phyloP scores from a whole-genome alignment of 2,113 vertebrate genomes.

The Ceyx melanurus region DNA sequence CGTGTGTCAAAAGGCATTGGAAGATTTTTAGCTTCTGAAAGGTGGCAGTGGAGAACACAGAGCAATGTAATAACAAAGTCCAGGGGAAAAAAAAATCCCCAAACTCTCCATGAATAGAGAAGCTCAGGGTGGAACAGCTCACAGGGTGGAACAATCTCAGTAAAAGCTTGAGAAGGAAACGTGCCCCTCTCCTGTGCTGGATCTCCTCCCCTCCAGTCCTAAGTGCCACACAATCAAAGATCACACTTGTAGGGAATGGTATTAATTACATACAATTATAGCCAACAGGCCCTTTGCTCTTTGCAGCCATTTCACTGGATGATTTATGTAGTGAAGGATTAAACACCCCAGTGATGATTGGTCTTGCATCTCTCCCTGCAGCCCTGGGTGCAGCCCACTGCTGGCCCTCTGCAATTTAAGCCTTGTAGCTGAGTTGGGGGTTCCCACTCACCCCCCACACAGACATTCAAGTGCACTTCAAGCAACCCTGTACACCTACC shows the following conservation, averaged over 20 bases:
- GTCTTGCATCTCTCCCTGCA: neutral
- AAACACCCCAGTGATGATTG: neutral
- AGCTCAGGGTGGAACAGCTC: neutral
- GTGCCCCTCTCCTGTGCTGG: neutral
- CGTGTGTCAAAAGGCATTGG: neutral
- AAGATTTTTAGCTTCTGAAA: neutral
- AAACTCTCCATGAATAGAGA: neutral
- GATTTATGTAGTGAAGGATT: neutral
- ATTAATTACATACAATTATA: neutral
- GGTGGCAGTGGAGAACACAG: neutral
- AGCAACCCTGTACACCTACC: rapidly evolving
- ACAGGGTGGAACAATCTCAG: rapidly evolving
- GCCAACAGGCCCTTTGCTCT: neutral
- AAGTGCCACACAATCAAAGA: neutral
- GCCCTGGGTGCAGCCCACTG: neutral
- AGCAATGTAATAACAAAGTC: neutral
- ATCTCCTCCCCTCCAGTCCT: neutral
- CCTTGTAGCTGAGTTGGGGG: neutral
- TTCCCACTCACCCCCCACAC: neutral
- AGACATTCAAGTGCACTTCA: too few species aligned
- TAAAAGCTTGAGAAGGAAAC: neutral
- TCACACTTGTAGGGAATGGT: rapidly evolving
- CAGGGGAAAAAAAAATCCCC: neutral
- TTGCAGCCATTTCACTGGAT: neutral
- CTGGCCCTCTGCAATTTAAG: neutral